phyloP scores from a whole-genome alignment of 2,113 vertebrate species.

The Platysternon megacephalum region DNA sequence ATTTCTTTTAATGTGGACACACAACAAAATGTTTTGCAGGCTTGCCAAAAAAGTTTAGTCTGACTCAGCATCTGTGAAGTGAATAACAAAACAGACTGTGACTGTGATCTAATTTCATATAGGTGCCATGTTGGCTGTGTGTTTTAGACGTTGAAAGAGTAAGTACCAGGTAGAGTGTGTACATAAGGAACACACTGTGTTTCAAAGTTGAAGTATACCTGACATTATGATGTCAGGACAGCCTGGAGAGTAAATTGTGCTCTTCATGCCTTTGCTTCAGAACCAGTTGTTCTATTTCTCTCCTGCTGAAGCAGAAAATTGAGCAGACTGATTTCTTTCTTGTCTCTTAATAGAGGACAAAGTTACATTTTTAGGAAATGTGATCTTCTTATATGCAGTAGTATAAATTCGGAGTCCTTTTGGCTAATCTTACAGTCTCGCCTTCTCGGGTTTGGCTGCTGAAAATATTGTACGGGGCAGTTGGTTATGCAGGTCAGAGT shows the following conservation, averaged over 20 bases:
- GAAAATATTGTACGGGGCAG: not conserved
- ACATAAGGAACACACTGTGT: not conserved
- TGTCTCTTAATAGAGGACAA: not conserved
- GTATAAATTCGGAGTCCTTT: not conserved
- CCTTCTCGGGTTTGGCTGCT: not conserved
- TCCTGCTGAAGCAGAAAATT: not conserved
- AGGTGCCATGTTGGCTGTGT: not conserved
- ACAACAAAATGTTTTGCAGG: not conserved
- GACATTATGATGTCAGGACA: not conserved
- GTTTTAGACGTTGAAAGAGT: not conserved
- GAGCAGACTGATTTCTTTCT: not conserved
- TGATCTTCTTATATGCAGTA: not conserved
- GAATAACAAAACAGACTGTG: accelerated
- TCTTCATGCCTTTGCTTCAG: not conserved
- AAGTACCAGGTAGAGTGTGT: not conserved
- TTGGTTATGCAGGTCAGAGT: not conserved
- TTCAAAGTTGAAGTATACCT: not conserved
- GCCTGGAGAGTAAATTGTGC: not conserved
- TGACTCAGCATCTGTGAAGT: not conserved
- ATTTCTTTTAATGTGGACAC: not conserved
- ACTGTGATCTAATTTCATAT: not conserved
- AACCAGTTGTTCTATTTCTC: not conserved
- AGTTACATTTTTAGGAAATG: not conserved
- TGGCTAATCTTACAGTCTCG: not conserved
- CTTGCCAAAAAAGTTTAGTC: not conserved